Evolutionary conservation across 2,113 vertebrate genomes (phyloP).

Genomic region (Nothocercus julius): DNA sequence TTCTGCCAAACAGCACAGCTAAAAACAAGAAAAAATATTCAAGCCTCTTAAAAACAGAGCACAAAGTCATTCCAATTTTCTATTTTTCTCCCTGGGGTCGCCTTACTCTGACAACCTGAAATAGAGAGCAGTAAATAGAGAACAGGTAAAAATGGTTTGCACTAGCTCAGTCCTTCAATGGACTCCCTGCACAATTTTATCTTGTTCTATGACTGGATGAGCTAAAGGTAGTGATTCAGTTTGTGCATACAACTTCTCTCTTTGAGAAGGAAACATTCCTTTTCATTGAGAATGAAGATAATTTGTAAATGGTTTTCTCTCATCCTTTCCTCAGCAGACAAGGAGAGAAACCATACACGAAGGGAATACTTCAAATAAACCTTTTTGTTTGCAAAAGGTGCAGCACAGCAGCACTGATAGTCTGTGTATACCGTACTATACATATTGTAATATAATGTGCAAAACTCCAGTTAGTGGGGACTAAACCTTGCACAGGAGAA

Average conservation of each 20-base stretch:
- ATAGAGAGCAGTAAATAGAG: background rate
- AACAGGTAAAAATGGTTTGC: background rate
- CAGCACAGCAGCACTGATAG: background rate
- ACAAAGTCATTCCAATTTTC: background rate
- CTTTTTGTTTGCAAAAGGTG: background rate
- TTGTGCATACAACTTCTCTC: background rate
- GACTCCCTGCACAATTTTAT: background rate
- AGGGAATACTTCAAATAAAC: background rate
- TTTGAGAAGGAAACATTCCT: background rate
- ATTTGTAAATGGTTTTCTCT: background rate
- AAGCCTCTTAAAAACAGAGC: background rate
- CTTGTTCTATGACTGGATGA: fast-evolving
- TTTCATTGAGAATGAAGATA: background rate
- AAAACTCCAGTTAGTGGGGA: background rate
- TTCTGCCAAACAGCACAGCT: background rate
- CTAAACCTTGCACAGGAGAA: conserved; percentile 16
- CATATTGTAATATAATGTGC: background rate
- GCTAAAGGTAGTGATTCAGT: background rate
- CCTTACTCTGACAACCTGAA: background rate
- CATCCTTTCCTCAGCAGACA: background rate
- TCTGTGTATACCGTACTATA: conserved; percentile 53
- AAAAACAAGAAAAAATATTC: background rate
- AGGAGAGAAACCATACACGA: background rate
- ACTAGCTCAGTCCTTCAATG: background rate
- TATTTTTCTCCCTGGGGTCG: background rate